Conservation (phyloP, 2,888 invertebrate species). For the Spatulosminthurus flaviceps region DNA sequence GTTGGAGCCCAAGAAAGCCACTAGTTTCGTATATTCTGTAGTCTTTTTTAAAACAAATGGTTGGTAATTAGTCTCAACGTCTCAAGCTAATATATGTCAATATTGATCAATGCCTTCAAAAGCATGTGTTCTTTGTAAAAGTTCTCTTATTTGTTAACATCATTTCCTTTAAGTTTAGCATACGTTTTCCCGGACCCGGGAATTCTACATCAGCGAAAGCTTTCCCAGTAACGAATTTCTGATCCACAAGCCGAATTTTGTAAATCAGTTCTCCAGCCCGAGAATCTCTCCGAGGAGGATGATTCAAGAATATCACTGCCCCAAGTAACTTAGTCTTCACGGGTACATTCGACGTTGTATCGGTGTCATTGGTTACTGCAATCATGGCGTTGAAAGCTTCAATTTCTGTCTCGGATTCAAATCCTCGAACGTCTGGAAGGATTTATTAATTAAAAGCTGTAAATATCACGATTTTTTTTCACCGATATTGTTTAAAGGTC, state of each 20-base stretch:
- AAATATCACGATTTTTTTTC: no score
- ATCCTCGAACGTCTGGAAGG: conserved; percentile 34
- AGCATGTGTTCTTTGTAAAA: no score
- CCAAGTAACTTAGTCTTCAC: conserved; percentile 27
- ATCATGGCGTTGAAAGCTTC: conserved; percentile 42
- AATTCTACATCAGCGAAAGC: conserved; percentile 45
- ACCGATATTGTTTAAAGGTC: no score
- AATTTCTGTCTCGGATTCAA: conserved; percentile 41
- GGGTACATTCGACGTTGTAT: not conserved
- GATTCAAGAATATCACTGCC: conserved; percentile 38
- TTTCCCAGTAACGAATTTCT: conserved; percentile 49
- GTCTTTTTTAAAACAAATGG: no score
- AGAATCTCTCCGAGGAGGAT: not conserved
- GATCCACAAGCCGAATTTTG: conserved; percentile 41
- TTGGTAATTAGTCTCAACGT: no score
- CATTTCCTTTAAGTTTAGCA: not conserved
- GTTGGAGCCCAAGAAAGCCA: conserved; percentile 51
- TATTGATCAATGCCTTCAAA: no score
- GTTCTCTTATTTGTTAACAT: no score
- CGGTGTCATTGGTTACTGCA: conserved; percentile 2
- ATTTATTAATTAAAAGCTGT: no score
- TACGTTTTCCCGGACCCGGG: conserved; percentile 51
- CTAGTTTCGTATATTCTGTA: conserved; percentile 44
- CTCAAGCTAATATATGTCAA: not conserved
- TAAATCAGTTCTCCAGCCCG: conserved; percentile 34